These are phyloP conservation scores for Artibeus lituratus DNA, from an alignment of 2,797 vertebrate species.

Conservation along the genomic window DNA sequence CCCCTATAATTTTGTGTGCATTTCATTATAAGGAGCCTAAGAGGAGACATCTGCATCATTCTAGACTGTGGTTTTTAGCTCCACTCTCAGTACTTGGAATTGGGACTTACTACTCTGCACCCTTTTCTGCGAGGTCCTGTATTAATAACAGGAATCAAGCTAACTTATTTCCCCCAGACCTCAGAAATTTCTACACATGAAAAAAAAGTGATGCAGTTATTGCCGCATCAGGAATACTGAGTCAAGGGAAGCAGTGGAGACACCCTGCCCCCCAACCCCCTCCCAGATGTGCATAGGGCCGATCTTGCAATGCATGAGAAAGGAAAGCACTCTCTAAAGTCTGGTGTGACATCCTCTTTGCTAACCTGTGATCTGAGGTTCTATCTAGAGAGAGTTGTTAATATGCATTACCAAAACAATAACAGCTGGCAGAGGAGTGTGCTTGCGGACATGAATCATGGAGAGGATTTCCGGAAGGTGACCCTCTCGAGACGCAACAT, in stretches of 20 bases:
- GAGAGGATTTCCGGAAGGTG: conserved; percentile 97
- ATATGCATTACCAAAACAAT: conserved; percentile 91
- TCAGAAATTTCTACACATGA: conserved; percentile 58
- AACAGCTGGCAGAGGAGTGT: conserved; percentile 96
- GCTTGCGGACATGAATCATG: conserved; percentile 95
- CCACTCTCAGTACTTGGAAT: conserved; percentile 58
- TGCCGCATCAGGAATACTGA: conserved; percentile 42
- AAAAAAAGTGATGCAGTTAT: conserved; percentile 60
- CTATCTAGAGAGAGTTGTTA: conserved; percentile 75
- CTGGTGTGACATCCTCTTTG: conserved; percentile 51
- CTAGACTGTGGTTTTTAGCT: conserved; percentile 59
- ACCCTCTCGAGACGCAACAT: conserved; percentile 96
- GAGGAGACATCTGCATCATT: conserved; percentile 57
- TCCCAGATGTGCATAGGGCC: background rate
- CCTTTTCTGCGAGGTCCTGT: conserved; percentile 66
- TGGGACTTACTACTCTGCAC: conserved; percentile 50
- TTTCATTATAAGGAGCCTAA: conserved; percentile 65
- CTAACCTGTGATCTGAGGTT: conserved; percentile 50
- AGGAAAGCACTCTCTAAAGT: conserved; percentile 48
- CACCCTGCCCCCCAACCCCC: conserved; percentile 16
- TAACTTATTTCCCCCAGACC: conserved; percentile 57
- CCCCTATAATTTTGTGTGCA: conserved; percentile 64
- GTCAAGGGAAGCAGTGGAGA: background rate
- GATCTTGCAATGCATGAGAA: conserved; percentile 55
- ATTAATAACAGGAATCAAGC: conserved; percentile 61